A percentile compares a stretch with the other conserved stretches of the same genome.
These are phyloP conservation scores for Caenorhabditis zanzibari DNA, from an alignment of 2,888 invertebrate genomes.

Conservation along the genomic window DNA sequence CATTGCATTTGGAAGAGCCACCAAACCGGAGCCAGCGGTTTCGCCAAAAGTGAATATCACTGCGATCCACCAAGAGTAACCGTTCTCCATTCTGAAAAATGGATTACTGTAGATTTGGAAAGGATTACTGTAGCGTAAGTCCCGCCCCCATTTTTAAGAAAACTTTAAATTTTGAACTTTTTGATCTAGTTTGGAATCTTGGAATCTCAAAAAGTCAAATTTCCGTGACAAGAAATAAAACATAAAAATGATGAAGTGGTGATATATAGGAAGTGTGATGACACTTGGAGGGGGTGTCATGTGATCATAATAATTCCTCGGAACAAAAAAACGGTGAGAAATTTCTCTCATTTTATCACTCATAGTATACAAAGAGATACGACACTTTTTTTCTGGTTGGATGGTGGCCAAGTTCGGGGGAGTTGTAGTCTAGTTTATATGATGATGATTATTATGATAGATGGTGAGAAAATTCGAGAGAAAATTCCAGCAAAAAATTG, in stretches of 20 bases:
- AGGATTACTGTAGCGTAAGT: too few species aligned
- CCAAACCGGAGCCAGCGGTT: slow-evolving; percentile 69
- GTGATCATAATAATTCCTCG: slow-evolving; percentile 30
- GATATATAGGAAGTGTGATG: neutral
- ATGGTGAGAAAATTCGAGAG: neutral
- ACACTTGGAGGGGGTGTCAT: slow-evolving; percentile 4
- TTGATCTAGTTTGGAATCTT: neutral
- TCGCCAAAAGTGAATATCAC: slow-evolving; percentile 69
- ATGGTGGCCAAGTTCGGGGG: neutral
- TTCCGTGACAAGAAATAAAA: slow-evolving; percentile 8
- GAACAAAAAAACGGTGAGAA: neutral
- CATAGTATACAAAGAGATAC: neutral
- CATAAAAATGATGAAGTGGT: neutral
- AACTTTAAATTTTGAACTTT: neutral
- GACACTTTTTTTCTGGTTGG: neutral
- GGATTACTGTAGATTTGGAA: neutral
- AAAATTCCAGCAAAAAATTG: too few species aligned
- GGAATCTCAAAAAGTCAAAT: too few species aligned
- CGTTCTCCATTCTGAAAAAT: slow-evolving; percentile 50
- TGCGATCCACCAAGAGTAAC: slow-evolving; percentile 67
- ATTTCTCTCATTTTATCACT: neutral
- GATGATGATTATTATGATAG: neutral
- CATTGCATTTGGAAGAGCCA: slow-evolving; percentile 67
- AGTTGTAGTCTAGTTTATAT: too few species aligned
- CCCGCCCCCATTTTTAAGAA: too few species aligned